A percentile compares a stretch with the other conserved stretches of the same genome.
phyloP scores from a whole-genome alignment of 2,113 vertebrate species.

The Pluvialis apricaria region DNA sequence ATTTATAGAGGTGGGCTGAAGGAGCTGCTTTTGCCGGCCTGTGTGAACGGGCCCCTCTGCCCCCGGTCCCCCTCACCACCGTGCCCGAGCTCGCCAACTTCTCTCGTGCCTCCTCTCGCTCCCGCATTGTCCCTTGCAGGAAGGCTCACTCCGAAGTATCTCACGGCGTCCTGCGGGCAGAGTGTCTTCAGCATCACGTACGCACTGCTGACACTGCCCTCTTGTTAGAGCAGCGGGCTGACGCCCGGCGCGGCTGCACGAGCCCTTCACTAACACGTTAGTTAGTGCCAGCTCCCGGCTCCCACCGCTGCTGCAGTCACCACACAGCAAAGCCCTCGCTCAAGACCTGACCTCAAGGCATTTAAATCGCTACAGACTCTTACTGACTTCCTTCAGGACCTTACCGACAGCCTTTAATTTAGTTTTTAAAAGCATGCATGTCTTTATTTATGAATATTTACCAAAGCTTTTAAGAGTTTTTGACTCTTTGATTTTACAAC shows the following conservation, averaged over 20 bases:
- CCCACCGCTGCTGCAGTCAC: not conserved
- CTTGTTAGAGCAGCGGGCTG: not conserved
- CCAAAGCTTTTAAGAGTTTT: not conserved
- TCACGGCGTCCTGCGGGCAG: not conserved
- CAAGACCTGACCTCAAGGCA: not conserved
- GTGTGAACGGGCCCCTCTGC: not conserved
- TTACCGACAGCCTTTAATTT: not conserved
- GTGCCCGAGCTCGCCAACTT: not conserved
- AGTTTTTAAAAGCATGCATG: not conserved
- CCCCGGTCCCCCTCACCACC: rapidly evolving
- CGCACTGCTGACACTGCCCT: not conserved
- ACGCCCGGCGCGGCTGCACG: rapidly evolving
- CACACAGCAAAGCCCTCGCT: not conserved
- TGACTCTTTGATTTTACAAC: slow-evolving; percentile 7
- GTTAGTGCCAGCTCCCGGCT: not conserved
- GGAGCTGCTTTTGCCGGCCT: not conserved
- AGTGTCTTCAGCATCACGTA: not conserved
- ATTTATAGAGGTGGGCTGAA: not conserved
- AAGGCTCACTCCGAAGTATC: rapidly evolving
- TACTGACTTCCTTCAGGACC: not conserved
- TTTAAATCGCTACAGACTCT: not conserved
- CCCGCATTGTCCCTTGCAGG: not conserved
- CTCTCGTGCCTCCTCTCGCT: not conserved
- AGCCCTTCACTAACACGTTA: not conserved
- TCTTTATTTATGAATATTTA: not conserved